These are phyloP conservation scores for Himalopsyche phryganea DNA, from an alignment of 1,140 invertebrate genomes.

Conservation along the genomic window DNA sequence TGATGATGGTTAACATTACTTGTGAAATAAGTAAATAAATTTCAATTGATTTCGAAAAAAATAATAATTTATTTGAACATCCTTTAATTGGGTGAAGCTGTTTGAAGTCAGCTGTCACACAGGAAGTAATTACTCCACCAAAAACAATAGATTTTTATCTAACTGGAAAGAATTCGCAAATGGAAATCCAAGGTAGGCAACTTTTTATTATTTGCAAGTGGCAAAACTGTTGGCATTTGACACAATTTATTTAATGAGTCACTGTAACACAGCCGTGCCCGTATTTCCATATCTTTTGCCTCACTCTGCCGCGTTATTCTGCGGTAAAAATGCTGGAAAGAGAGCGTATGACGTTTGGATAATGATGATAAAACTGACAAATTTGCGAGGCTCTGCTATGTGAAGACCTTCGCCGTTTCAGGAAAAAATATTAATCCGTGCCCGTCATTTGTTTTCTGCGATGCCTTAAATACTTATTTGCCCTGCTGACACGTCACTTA, in stretches of 20 bases:
- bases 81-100: too few species aligned
- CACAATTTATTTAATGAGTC: conserved; percentile 34
- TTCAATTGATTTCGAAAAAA: too few species aligned
- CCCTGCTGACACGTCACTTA: conserved; percentile 33
- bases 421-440: conserved; percentile 31
- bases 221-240: conserved; percentile 27
- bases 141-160: too few species aligned
- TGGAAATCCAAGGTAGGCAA: conserved; percentile 1
- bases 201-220: neutral
- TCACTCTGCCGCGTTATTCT: neutral
- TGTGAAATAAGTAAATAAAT: too few species aligned
- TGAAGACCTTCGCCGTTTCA: conserved; percentile 17
- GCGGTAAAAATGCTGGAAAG: neutral
- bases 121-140: too few species aligned
- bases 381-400: conserved; percentile 23
- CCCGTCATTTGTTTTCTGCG: conserved; percentile 29
- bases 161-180: neutral
- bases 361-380: conserved; percentile 35
- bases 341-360: conserved; percentile 13
- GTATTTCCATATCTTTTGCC: conserved; percentile 11
- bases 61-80: too few species aligned
- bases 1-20: too few species aligned
- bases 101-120: too few species aligned
- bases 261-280: conserved; percentile 7
- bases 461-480: conserved; percentile 35